These are phyloP conservation scores for Gephyroberyx darwinii DNA, from an alignment of 2,797 vertebrate genomes.

Conservation along the genomic window DNA sequence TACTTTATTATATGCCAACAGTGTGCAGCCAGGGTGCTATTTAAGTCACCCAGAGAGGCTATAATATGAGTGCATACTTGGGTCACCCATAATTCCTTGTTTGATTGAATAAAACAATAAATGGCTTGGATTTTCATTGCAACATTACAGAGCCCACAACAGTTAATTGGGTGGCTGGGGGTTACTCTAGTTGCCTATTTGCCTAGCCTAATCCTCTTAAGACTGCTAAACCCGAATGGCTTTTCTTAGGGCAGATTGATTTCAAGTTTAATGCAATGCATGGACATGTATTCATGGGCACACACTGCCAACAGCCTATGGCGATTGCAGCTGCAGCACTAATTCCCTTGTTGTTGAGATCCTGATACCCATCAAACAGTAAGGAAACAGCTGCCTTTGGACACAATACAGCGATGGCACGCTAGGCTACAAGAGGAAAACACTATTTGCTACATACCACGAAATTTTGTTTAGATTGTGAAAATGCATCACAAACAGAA, in stretches of 20 bases:
- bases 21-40: neutral
- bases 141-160: slow-evolving; percentile 19
- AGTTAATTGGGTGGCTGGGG: slow-evolving; percentile 41
- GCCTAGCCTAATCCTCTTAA: slow-evolving; percentile 68
- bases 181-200: slow-evolving; percentile 45
- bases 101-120: slow-evolving; percentile 4
- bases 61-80: neutral
- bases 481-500: no score
- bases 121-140: neutral
- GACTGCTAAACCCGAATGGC: slow-evolving; percentile 50
- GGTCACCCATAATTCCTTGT: neutral
- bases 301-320: slow-evolving; percentile 18
- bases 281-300: slow-evolving; percentile 44
- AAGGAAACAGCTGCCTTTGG: slow-evolving; percentile 46
- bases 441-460: no score
- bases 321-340: slow-evolving; percentile 53
- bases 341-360: slow-evolving; percentile 73
- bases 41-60: neutral
- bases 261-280: slow-evolving; percentile 47
- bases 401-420: slow-evolving; percentile 8
- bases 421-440: neutral
- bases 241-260: slow-evolving; percentile 54
- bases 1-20: neutral
- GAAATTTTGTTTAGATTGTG: no score
- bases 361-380: slow-evolving; percentile 54